Conservation (phyloP, 2,888 invertebrate species). For the Melipona bicolor region DNA sequence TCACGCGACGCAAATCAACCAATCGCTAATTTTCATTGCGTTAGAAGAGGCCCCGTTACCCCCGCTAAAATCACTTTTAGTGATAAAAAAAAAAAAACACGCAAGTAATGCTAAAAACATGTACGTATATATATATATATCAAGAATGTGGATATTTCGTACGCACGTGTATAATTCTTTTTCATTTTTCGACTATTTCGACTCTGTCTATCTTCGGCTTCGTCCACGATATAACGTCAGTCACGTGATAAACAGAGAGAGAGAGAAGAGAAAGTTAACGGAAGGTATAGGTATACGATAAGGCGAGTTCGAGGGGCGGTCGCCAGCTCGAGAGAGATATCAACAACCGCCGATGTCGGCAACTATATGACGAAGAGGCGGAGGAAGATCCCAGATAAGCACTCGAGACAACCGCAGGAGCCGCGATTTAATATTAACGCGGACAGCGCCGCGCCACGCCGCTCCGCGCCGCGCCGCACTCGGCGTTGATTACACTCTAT, state of each 20-base stretch:
- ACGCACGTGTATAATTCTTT: no score
- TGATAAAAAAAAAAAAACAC: no score
- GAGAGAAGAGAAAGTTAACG: constrained; percentile 11
- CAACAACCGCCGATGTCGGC: constrained; percentile 60
- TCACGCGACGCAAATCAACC: no score
- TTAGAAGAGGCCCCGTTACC: no score
- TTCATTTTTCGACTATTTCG: no score
- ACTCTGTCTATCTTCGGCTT: no score
- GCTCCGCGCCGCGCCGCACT: constrained; percentile 28
- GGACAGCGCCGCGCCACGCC: constrained; percentile 67
- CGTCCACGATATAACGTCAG: no score
- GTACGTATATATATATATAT: no score
- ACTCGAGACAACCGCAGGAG: constrained; percentile 58
- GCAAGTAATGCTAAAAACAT: no score
- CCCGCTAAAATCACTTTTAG: no score
- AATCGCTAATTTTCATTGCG: no score
- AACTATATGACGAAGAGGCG: constrained; percentile 65
- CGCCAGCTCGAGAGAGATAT: constrained; percentile 51
- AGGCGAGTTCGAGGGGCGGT: constrained; percentile 47
- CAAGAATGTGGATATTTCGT: no score
- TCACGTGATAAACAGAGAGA: neutral
- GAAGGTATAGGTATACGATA: constrained; percentile 40
- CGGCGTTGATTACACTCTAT: constrained; percentile 80
- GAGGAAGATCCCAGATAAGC: constrained; percentile 73
- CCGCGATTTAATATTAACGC: constrained; percentile 79